phyloP scores from a whole-genome alignment of 2,888 invertebrate species.

The Trichopoda pennipes region DNA sequence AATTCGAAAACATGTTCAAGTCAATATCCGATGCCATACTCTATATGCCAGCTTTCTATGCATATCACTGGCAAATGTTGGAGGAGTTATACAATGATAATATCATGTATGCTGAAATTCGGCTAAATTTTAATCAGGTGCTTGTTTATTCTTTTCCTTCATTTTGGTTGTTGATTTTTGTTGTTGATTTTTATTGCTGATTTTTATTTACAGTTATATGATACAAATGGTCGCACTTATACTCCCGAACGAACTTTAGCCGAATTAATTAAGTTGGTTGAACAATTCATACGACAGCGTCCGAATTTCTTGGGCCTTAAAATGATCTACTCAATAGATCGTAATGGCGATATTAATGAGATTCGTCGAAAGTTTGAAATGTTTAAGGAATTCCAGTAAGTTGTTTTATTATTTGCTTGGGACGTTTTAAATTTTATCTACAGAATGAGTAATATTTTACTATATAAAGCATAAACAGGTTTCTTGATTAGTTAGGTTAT shows the following conservation, averaged over 20 bases:
- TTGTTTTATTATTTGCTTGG: slow-evolving; percentile 23
- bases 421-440: too few species aligned
- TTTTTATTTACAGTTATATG: slow-evolving; percentile 81
- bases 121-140: slow-evolving; percentile 77
- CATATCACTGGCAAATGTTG: slow-evolving; percentile 83
- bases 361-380: slow-evolving; percentile 70
- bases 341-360: slow-evolving; percentile 66
- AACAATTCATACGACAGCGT: slow-evolving; percentile 82
- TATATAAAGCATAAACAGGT: too few species aligned
- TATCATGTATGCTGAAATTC: slow-evolving; percentile 84
- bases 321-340: slow-evolving; percentile 81
- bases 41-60: slow-evolving; percentile 83
- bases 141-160: background rate
- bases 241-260: slow-evolving; percentile 81
- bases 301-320: slow-evolving; percentile 84
- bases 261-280: slow-evolving; percentile 78
- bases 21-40: slow-evolving; percentile 81
- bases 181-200: background rate
- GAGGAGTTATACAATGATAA: slow-evolving; percentile 84
- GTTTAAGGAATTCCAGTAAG: slow-evolving; percentile 76
- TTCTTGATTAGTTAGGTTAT: too few species aligned
- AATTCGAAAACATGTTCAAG: slow-evolving; percentile 82
- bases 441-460: too few species aligned
- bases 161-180: background rate
- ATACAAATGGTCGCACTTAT: slow-evolving; percentile 82